Conservation (phyloP, 35 echinoderm and acorn worm species). For the Nesometra sesokonis region DNA sequence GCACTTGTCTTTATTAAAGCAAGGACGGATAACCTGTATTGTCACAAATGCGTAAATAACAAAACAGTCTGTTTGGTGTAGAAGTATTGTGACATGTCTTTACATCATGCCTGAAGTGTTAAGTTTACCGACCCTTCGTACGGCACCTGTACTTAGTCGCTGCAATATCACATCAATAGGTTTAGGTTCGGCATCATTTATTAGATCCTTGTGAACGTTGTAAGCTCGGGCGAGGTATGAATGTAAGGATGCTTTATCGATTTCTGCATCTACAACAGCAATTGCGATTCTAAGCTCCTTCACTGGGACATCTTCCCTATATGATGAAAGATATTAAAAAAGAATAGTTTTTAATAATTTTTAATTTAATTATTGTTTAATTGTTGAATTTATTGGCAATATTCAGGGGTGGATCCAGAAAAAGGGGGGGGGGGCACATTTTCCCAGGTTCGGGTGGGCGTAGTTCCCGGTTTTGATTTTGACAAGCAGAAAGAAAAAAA, state of each 20-base stretch:
- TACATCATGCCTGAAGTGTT: constrained; percentile 82
- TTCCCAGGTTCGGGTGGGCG: no score
- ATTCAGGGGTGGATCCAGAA: no score
- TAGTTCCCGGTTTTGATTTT: no score
- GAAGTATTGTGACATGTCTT: no score
- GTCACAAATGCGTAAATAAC: neutral
- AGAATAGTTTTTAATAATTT: neutral
- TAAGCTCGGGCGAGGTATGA: constrained; percentile 55
- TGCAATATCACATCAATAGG: constrained; percentile 55
- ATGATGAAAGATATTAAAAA: constrained; percentile 11
- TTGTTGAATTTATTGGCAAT: no score
- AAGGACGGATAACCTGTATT: neutral
- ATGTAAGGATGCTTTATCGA: constrained; percentile 68
- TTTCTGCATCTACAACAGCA: constrained; percentile 78
- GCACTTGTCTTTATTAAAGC: neutral
- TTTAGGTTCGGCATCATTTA: constrained; percentile 52
- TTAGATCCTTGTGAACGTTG: constrained; percentile 50
- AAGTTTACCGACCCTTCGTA: constrained; percentile 61
- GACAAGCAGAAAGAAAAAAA: no score
- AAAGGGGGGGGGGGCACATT: no score
- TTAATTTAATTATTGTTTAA: neutral
- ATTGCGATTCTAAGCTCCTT: constrained; percentile 77
- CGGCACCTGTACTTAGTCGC: constrained; percentile 36
- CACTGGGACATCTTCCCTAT: constrained; percentile 54
- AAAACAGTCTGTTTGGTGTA: no score